Evolutionary conservation across 2,888 invertebrate genomes (phyloP).

Genomic region (Cerastis rubricosa): DNA sequence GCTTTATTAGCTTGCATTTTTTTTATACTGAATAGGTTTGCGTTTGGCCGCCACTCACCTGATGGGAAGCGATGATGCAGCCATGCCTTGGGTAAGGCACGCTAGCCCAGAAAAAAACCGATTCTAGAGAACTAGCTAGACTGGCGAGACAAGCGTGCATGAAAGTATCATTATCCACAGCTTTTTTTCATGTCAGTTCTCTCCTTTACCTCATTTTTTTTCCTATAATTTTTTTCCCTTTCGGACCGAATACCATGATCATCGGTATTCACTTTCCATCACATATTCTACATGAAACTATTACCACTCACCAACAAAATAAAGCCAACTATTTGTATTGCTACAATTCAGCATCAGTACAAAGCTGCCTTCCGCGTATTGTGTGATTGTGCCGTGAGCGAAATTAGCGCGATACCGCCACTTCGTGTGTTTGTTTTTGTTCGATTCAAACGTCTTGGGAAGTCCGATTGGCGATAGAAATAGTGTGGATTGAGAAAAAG

Average conservation of each 20-base stretch:
- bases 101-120: no score
- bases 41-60: no score
- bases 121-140: no score
- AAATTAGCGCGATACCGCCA: conserved; percentile 76
- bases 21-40: no score
- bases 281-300: not conserved
- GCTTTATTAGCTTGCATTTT: not conserved
- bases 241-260: no score
- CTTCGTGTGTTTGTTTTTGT: conserved; percentile 79
- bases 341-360: conserved; percentile 50
- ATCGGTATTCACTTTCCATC: not conserved
- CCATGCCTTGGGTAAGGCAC: no score
- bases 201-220: not conserved
- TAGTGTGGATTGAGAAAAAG: conserved; percentile 55
- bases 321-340: conserved; percentile 35
- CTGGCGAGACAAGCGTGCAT: no score
- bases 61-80: no score
- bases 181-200: not conserved
- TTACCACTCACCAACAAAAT: conserved; percentile 26
- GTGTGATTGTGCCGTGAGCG: conserved; percentile 81
- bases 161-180: not conserved
- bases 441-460: conserved; percentile 80
- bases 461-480: conserved; percentile 72
- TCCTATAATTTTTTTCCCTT: accelerated
- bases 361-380: conserved; percentile 84